phyloP scores from a whole-genome alignment of 2,113 vertebrate species.

The Bungarus multicinctus region DNA sequence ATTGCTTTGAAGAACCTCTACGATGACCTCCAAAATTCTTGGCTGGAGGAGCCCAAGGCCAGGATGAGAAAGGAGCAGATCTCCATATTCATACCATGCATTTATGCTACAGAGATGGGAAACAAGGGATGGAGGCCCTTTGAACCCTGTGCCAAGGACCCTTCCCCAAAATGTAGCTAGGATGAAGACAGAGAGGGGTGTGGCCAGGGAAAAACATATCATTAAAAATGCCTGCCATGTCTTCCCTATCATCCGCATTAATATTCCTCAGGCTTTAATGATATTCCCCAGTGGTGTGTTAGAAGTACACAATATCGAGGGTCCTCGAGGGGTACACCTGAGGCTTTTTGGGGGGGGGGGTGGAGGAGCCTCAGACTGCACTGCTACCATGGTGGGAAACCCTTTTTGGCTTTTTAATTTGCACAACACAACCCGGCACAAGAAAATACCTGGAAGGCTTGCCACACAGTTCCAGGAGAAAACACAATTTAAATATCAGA shows the following conservation, averaged over 20 bases:
- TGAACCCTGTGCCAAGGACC: background rate
- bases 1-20: too few relatives aligned
- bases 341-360: background rate
- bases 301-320: background rate
- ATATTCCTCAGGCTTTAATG: background rate
- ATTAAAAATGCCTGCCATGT: background rate
- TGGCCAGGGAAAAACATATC: background rate
- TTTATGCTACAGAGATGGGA: background rate
- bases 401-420: background rate
- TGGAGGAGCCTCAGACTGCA: background rate
- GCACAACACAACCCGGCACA: slow-evolving; percentile 9
- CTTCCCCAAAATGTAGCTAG: background rate
- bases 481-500: slow-evolving; percentile 35
- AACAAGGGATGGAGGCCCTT: background rate
- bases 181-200: background rate
- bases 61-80: too few relatives aligned
- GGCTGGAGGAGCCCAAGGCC: too few relatives aligned
- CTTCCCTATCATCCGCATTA: background rate
- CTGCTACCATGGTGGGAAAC: background rate
- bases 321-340: background rate
- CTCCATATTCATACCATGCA: too few relatives aligned
- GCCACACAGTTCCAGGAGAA: background rate
- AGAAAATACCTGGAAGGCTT: slow-evolving; percentile 22
- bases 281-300: background rate
- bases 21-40: too few relatives aligned